Conservation (phyloP, 2,888 invertebrate genomes). For the Tetrapedia diversipes region DNA sequence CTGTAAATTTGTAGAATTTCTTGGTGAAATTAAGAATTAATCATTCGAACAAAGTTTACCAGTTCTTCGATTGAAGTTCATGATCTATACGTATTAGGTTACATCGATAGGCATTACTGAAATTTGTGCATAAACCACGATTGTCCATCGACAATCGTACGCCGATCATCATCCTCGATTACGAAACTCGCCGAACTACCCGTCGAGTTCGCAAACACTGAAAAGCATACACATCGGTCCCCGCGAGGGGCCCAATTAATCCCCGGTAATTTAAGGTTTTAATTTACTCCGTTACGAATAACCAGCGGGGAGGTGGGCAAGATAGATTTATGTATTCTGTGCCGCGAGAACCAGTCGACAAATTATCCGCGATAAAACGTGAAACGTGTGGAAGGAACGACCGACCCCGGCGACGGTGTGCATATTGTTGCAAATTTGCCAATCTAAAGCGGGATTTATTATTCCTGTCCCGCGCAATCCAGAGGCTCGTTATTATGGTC, state of each 20-base stretch:
- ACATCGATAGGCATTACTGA: too few relatives aligned
- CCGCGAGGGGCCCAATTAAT: conserved; percentile 2
- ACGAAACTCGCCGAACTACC: not conserved
- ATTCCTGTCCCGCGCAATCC: conserved; percentile 22
- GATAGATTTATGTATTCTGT: conserved; percentile 16
- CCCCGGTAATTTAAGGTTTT: conserved; percentile 12
- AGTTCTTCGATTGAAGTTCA: too few relatives aligned
- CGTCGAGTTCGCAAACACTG: not conserved
- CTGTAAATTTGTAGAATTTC: too few relatives aligned
- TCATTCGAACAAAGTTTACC: too few relatives aligned
- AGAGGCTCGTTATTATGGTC: conserved; percentile 31
- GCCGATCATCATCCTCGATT: too few relatives aligned
- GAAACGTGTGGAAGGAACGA: conserved; percentile 27
- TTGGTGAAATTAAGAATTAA: too few relatives aligned
- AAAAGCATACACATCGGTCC: not conserved
- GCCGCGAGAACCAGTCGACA: conserved; percentile 16
- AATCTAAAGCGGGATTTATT: conserved; percentile 33
- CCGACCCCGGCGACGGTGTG: not conserved
- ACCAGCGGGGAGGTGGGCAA: not conserved
- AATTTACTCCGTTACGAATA: conserved; percentile 10
- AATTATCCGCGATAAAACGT: conserved; percentile 17
- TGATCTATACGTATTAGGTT: too few relatives aligned
- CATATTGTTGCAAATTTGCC: conserved; percentile 39
- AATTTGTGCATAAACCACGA: too few relatives aligned
- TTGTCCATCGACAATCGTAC: too few relatives aligned